Evolutionary conservation across 92 coral and sea anemone species (phyloP), one percentile per base, ranked within the genome.

Genomic region (Porites evermanni): DNA sequence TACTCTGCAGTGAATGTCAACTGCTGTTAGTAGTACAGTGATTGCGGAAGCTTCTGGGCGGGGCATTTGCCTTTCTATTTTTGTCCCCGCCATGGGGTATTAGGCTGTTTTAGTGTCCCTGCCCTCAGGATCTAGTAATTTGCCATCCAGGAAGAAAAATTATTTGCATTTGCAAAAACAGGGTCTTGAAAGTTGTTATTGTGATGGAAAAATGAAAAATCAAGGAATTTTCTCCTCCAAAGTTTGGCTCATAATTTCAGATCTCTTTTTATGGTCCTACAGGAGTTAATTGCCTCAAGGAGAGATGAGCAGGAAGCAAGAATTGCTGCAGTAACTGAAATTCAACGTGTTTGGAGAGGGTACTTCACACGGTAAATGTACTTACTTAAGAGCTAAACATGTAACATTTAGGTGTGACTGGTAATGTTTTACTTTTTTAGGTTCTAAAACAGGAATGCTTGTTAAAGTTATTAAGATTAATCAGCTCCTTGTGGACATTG

Each of bases 291-390:
- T 32, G 70, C 9, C 32, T 85, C 90, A 17, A 77, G 83, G 72
- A 50, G 38, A 18, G 87, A 87, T 75, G 70, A 90, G 26, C 82
- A 90, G 52, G 99, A 95, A 29, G 85, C 84, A 61, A 67, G 51
- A 53, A 83, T 75, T 73, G 98, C 98, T 19, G 98, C 99, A 32
- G 96, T 93, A 19, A 93, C 93, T 26, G 99, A 97, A 88, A 92
- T 97, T 64, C 99, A 97, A 74, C 91, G 99, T 38, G 32, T 88
- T n/a, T 97, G 97, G 95, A 91, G 99, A 84, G 98, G 99, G 5
- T 88, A 93, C 58, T 67, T 64, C 56, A 78, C 90, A 47, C 93
- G 99, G 99, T 92, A 52, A 69, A 23, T 8, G 20, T 53, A 20
- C 21, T 32, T 9, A 19, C 10, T 11, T 24, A 6, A n/a, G 61